A percentile compares a stretch with the other conserved stretches of the same genome.
phyloP scores from a whole-genome alignment of 2,888 invertebrate genomes.

The Drosophila imparisetae region DNA sequence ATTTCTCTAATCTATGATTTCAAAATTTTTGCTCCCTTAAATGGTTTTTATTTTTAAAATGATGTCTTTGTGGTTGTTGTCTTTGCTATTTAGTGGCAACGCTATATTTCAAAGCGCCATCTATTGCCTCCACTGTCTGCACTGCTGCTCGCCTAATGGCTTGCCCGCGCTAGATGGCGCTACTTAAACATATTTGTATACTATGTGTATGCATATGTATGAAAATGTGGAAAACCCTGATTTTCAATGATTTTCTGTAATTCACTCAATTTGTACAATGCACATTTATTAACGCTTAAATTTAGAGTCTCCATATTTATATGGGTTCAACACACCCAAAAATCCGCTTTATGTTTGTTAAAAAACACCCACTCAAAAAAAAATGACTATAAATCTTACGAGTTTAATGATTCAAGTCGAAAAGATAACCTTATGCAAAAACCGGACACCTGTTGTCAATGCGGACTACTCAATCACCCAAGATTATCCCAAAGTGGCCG shows the following conservation, averaged over 20 bases:
- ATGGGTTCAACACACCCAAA: neutral
- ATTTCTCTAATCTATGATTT: neutral
- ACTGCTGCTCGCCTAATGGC: too few species aligned
- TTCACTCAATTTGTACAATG: neutral
- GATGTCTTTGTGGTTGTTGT: constrained; percentile 18
- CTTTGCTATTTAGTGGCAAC: constrained; percentile 26
- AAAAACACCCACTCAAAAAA: neutral
- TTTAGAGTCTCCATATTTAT: neutral
- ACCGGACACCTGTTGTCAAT: constrained; percentile 40
- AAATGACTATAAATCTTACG: neutral
- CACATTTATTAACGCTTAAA: neutral
- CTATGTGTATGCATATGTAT: neutral
- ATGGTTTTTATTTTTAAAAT: neutral
- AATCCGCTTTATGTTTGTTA: neutral
- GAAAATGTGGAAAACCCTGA: neutral
- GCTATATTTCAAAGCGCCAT: constrained; percentile 1
- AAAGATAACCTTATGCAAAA: constrained; percentile 15
- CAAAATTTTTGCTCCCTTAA: neutral
- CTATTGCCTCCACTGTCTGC: neutral
- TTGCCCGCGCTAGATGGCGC: constrained; percentile 32
- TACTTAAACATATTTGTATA: neutral
- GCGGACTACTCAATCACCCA: constrained; percentile 22
- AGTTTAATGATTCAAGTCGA: neutral
- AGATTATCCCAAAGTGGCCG: constrained; percentile 26
- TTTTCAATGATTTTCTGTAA: neutral